Evolutionary conservation across 2,797 vertebrate species (phyloP), one percentile per base, ranked within the genome.

Genomic region (Diplodus sargus): DNA sequence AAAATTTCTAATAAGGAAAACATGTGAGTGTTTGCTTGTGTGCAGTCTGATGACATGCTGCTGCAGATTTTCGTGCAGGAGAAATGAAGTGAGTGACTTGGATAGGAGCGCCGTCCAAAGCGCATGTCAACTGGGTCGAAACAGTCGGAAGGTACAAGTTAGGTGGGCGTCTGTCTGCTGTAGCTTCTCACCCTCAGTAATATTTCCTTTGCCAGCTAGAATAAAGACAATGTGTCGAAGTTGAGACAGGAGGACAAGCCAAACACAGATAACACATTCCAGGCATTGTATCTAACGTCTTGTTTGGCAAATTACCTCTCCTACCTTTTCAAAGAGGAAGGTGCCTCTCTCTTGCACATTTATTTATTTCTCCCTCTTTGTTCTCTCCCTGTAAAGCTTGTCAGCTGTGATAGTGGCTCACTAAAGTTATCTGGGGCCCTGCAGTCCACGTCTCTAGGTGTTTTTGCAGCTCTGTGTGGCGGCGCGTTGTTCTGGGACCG

Each of bases 291-390:
- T 70, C 76, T 60, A 22, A 58, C 30, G 63, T 74, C 63, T 82
- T 83, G 76, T 90, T 88, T 60, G 42, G 72, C 85, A 87, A 90
- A 89, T 90, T 87, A 85, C 84, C 74, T 78, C 76, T 61, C 64
- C 74, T 77, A 64, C 77, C 74, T 83, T 78, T 34, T 83, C 70
- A 90, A 88, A 88, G 71, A 71, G 70, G 62, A 63, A 49, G 63
- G 42, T 14, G 22, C 56, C 76, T 80, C 16, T n/a, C 77, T 77
- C 74, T 28, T 28, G 60, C 70, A 71, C n/a, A 14, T 88, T 73
- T 80, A 53, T 90, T 88, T 86, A 74, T 82, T 80, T 60, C 72
- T 47, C 22, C 22, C 48, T 70, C 61, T 82, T 90, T 90, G 86
- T 87, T 84, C 75, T 82, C 67, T 28, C 39, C 75, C 61, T 52